Evolutionary conservation across 2,113 vertebrate genomes (phyloP).

Genomic region (Urocolius indicus): DNA sequence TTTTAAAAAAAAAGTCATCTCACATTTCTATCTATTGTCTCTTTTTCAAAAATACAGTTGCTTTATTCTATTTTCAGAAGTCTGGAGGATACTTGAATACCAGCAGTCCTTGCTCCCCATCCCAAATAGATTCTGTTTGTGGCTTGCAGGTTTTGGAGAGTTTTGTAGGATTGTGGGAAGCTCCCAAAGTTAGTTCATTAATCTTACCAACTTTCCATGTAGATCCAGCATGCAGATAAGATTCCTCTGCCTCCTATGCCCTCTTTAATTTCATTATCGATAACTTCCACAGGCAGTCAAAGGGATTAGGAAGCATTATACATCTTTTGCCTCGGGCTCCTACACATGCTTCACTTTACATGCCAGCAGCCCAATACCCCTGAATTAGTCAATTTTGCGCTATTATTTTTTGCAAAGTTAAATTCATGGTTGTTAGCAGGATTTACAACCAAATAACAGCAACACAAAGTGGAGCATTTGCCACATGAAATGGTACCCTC

Average conservation of each 20-base stretch:
- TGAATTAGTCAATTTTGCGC: not conserved
- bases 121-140: rapidly evolving
- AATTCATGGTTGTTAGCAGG: not conserved
- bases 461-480: not conserved
- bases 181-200: not conserved
- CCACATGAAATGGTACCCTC: not conserved
- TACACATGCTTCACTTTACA: not conserved
- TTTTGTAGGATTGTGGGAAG: not conserved
- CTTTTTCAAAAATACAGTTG: conserved; percentile 74
- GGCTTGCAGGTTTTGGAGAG: not conserved
- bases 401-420: not conserved
- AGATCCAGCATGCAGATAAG: rapidly evolving
- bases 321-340: not conserved
- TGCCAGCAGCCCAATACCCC: not conserved
- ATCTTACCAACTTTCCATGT: not conserved
- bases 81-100: conserved; percentile 41
- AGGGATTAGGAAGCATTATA: not conserved
- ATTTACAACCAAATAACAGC: not conserved
- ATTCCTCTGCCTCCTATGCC: too few species aligned
- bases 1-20: conserved; percentile 51
- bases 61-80: conserved; percentile 70
- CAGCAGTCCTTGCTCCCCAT: not conserved
- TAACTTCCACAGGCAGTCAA: not conserved
- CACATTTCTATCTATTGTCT: conserved; percentile 52
- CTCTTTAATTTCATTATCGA: not conserved